Conservation (phyloP, 2,888 invertebrate genomes). For the Amaurobius ferox region DNA sequence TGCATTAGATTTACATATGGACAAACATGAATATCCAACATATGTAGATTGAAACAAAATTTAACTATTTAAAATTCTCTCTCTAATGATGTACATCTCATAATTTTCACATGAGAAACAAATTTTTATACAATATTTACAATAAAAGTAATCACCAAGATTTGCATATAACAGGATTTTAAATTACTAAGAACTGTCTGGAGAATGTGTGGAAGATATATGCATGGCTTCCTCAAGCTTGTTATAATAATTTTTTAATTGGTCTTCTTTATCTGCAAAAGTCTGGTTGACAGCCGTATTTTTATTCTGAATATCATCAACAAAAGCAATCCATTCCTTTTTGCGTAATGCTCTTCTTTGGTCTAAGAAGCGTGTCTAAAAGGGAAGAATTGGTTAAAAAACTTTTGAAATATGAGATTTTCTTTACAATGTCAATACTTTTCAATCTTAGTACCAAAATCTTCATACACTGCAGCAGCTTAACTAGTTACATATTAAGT, state of each 20-base stretch:
- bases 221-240: slow-evolving; percentile 84
- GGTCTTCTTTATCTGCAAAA: slow-evolving; percentile 87
- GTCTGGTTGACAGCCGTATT: slow-evolving; percentile 86
- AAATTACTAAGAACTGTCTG: slow-evolving; percentile 20
- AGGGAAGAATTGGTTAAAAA: no score
- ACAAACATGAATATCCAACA: no score
- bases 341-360: slow-evolving; percentile 80
- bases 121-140: neutral
- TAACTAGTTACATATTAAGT: no score
- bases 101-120: neutral
- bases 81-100: no score
- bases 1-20: no score
- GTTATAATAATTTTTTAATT: slow-evolving; percentile 85
- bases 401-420: no score
- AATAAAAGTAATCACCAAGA: neutral
- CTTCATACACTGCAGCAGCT: no score
- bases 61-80: no score
- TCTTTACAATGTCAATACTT: no score
- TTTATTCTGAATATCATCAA: slow-evolving; percentile 87
- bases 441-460: no score
- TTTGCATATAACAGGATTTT: neutral
- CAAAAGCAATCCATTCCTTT: slow-evolving; percentile 85
- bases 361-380: slow-evolving; percentile 78
- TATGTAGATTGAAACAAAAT: no score
- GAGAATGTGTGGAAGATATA: slow-evolving; percentile 52